A percentile compares a stretch with the other conserved stretches of the same genome.
Conservation (phyloP, 2,797 vertebrate species). For the Mormyrops boulengeri region DNA sequence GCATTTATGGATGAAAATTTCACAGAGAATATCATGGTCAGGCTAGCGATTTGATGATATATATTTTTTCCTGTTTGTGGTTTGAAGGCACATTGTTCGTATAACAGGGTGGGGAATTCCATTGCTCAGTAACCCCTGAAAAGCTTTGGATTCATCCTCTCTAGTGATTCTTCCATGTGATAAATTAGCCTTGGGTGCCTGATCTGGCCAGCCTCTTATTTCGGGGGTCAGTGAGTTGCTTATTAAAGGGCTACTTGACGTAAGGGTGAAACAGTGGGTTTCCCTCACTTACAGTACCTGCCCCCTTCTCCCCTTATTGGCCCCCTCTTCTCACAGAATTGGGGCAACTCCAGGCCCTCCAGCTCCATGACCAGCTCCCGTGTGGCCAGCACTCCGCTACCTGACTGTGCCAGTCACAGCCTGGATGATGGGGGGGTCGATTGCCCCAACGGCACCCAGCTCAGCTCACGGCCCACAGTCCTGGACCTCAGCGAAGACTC, state of each 20-base stretch:
- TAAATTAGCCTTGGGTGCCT: not conserved
- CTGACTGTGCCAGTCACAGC: slow-evolving; percentile 33
- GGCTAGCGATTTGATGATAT: not conserved
- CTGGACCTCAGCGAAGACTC: not conserved
- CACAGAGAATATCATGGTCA: not conserved
- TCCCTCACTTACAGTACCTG: not conserved
- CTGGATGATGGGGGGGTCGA: slow-evolving; percentile 39
- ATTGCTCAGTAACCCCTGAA: not conserved
- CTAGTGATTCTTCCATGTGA: not conserved
- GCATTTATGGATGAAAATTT: not conserved
- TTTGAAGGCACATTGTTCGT: not conserved
- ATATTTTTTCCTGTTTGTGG: not conserved
- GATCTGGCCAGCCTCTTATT: not conserved
- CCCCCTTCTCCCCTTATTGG: not conserved
- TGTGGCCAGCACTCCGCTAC: slow-evolving; percentile 51
- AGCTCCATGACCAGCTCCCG: slow-evolving; percentile 59
- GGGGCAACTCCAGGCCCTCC: slow-evolving; percentile 56
- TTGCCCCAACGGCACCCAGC: not conserved
- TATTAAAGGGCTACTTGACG: not conserved
- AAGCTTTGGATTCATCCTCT: not conserved
- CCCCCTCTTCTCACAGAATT: slow-evolving; percentile 51
- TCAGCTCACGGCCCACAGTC: not conserved
- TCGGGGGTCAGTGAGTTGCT: not conserved
- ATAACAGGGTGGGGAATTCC: not conserved
- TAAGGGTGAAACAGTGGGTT: not conserved